Base-by-base conservation (phyloP, 2,797 vertebrate genomes). In the Cheracebus regulus region DNA sequence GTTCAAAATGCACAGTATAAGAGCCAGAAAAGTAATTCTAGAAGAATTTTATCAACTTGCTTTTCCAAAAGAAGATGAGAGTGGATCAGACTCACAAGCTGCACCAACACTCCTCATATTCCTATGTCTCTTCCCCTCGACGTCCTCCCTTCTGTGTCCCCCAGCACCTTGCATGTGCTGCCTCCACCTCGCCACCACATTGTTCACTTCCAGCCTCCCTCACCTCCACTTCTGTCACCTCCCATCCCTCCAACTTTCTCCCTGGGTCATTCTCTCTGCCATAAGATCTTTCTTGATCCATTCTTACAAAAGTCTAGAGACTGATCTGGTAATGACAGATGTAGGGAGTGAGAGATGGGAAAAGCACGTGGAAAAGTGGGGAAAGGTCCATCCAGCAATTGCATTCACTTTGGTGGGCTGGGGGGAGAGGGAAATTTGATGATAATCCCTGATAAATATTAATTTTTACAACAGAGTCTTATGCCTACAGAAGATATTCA, bases 31-130 rank as follows among this genome's bases (percentile, higher is more conserved):
- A 41, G 39, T 41, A 79, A 90, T n/a, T 83, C 33, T 1, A n/a
- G 64, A 86, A 58, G 52, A 94, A 81, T 50, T 22, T 28, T 26
- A 80, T 80, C 30, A 24, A 76, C 26, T 86, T 75, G 64, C 26
- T 95, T 97, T 87, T 61, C 48, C 70, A 46, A 88, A 91, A 84
- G 13, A 24, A 48, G 48, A 78, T 30, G 55, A n/a, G 70, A 78
- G 5, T 90, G 10, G 10, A 33, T 86, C 79, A 55, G 41, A 55
- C n/a, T 79, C 86, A 44, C 22, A 93, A 89, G 6, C 46, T n/a
- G 9, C 20, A 76, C 61, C 17, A 79, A 24, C 12, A 28, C 73
- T 76, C 41, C 33, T 75, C 5, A 3, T 12, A n/a, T 30, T 70
- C 57, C 44, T 50, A 1, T 76, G 11, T 67, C 44, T 67, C 19